Conservation (phyloP, 2,888 invertebrate species). For the Ophion ellenae region DNA sequence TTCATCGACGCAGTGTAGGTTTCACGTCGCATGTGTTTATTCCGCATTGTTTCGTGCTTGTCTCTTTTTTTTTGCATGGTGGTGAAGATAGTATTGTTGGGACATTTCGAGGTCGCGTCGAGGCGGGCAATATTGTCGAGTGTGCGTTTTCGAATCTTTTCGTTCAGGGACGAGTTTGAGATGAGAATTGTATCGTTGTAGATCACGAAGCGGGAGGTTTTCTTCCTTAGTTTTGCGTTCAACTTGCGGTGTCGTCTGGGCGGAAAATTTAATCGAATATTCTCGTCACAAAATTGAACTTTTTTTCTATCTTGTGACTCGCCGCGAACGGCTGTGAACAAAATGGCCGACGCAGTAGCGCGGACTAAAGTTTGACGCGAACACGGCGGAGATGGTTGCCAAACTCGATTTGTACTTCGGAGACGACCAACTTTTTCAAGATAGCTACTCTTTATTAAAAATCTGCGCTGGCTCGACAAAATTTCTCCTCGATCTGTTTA, state of each 20-base stretch:
- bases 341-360: not conserved
- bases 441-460: no score
- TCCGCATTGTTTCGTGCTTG: not conserved
- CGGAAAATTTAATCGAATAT: not conserved
- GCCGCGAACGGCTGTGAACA: not conserved
- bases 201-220: not conserved
- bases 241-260: not conserved
- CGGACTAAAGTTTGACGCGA: not conserved
- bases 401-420: not conserved
- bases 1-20: constrained; percentile 17
- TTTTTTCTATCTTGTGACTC: not conserved
- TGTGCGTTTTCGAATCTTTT: not conserved
- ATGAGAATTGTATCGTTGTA: not conserved
- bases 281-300: not conserved
- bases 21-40: not conserved
- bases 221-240: no score
- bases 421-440: not conserved
- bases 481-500: not conserved
- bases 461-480: not conserved
- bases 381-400: not conserved
- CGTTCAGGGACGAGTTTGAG: not conserved
- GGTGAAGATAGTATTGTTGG: not conserved
- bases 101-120: not conserved
- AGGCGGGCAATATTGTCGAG: not conserved
- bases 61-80: not conserved